phyloP scores from a whole-genome alignment of 2,797 vertebrate genomes.

The Myotis findleyi region DNA sequence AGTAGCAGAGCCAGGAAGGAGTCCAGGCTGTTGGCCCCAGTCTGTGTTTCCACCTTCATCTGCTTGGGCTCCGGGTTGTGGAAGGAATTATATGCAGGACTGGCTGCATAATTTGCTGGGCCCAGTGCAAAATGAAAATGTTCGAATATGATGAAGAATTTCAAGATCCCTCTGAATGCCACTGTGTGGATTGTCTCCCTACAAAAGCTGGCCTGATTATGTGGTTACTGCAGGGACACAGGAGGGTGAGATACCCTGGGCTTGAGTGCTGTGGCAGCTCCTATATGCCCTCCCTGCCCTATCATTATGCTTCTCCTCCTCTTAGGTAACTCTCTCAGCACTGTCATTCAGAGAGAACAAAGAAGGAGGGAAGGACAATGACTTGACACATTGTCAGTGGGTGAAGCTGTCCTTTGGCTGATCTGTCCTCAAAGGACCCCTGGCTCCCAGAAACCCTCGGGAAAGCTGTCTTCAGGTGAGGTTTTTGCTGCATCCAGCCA shows the following conservation, averaged over 20 bases:
- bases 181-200: too few species aligned
- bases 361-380: neutral
- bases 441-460: neutral
- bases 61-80: neutral
- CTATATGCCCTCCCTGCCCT: neutral
- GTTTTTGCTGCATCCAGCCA: neutral
- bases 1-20: neutral
- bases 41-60: neutral
- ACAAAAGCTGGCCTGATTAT: accelerated
- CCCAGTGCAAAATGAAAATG: neutral
- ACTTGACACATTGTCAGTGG: neutral
- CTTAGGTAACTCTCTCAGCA: neutral
- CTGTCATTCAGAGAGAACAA: neutral
- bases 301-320: neutral
- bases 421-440: neutral
- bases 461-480: neutral
- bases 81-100: neutral
- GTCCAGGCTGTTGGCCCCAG: neutral
- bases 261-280: neutral
- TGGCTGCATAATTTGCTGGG: neutral
- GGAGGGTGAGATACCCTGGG: neutral
- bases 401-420: neutral
- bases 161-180: neutral
- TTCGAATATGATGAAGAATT: neutral
- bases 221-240: neutral